Evolutionary conservation across 2,113 vertebrate species (phyloP).

Genomic region (Panthera leo): DNA sequence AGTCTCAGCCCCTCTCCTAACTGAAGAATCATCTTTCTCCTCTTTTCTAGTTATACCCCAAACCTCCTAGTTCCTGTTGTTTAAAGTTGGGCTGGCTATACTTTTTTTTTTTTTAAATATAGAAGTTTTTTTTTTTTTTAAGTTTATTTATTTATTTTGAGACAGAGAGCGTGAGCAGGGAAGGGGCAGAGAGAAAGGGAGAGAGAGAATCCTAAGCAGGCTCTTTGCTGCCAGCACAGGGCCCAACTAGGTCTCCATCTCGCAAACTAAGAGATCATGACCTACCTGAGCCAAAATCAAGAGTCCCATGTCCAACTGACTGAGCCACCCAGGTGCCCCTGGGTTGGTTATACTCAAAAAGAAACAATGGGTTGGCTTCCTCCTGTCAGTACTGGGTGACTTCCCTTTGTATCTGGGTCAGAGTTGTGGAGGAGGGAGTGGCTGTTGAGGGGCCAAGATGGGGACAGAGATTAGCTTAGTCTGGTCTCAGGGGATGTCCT

Average conservation of each 20-base stretch:
- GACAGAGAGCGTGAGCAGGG: no score
- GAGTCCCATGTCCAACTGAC: no score
- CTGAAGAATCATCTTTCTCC: not conserved
- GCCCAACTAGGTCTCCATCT: no score
- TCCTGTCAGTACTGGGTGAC: not conserved
- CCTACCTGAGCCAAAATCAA: no score
- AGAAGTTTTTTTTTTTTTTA: no score
- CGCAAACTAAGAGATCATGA: no score
- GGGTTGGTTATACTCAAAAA: not conserved
- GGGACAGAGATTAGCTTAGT: not conserved
- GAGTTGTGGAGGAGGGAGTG: not conserved
- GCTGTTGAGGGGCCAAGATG: not conserved
- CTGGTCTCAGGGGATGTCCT: not conserved
- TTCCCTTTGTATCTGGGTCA: not conserved
- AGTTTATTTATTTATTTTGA: no score
- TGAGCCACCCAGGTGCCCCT: not conserved
- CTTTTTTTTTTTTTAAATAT: no score
- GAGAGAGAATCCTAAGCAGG: no score
- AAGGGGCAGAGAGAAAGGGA: no score
- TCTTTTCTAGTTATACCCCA: not conserved
- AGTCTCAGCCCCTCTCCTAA: not conserved
- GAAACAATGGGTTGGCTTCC: not conserved
- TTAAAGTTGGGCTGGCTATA: not conserved
- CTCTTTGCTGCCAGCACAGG: no score
- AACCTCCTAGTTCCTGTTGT: not conserved